phyloP scores from a whole-genome alignment of 2,797 vertebrate genomes.

The Pseudochaenichthys georgianus region DNA sequence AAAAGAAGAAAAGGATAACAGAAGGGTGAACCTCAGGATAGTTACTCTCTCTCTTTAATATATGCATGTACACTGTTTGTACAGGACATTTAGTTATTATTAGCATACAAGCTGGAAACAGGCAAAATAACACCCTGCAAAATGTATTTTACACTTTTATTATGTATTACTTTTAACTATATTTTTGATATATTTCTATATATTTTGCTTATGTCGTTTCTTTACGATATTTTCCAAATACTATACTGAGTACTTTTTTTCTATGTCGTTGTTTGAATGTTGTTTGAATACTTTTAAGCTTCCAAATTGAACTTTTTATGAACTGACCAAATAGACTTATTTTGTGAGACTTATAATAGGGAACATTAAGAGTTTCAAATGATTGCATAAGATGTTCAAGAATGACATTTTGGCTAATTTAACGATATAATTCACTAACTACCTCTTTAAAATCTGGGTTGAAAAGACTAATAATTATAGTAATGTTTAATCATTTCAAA shows the following conservation, averaged over 20 bases:
- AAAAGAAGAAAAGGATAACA: constrained; percentile 4
- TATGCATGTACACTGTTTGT: background rate
- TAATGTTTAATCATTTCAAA: background rate
- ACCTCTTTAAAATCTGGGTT: background rate
- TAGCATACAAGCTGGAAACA: too few relatives aligned
- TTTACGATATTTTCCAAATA: too few relatives aligned
- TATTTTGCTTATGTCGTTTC: too few relatives aligned
- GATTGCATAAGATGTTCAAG: background rate
- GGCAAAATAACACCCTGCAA: too few relatives aligned
- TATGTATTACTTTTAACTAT: too few relatives aligned
- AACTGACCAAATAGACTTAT: background rate
- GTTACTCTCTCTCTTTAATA: background rate
- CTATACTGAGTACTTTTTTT: too few relatives aligned
- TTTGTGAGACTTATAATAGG: background rate
- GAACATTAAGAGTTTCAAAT: background rate
- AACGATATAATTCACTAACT: constrained; percentile 1
- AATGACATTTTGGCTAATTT: background rate
- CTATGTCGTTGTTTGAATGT: too few relatives aligned
- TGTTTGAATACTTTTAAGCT: too few relatives aligned
- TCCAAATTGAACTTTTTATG: too few relatives aligned
- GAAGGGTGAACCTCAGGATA: background rate
- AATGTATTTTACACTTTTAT: too few relatives aligned
- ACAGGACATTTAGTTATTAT: too few relatives aligned
- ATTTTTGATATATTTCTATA: too few relatives aligned
- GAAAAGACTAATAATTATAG: constrained; percentile 1